phyloP scores from a whole-genome alignment of 1,140 invertebrate genomes.

The Lepidotrigona ventralis region DNA sequence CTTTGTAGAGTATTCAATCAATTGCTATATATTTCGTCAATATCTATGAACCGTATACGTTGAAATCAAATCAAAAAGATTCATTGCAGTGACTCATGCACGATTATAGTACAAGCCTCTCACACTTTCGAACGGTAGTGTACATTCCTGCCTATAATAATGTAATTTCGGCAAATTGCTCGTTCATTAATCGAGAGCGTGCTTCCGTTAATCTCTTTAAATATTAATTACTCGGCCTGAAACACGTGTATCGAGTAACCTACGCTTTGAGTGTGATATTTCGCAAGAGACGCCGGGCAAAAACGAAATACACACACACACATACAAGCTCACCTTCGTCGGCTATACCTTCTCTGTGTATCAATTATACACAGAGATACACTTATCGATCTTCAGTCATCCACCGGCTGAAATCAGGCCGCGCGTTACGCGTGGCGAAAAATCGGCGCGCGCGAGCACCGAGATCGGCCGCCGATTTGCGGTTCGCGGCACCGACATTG shows the following conservation, averaged over 20 bases:
- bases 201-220: neutral
- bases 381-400: slow-evolving; percentile 11
- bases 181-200: neutral
- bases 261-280: no score
- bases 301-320: neutral
- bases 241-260: neutral
- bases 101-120: no score
- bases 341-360: slow-evolving; percentile 6
- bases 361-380: slow-evolving; percentile 1
- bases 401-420: neutral
- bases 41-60: no score
- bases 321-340: no score
- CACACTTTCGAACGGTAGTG: no score
- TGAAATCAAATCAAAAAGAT: no score
- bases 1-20: no score
- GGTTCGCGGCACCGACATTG: slow-evolving; percentile 14
- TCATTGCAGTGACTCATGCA: no score
- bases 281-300: neutral
- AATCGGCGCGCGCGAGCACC: neutral
- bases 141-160: neutral
- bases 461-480: neutral
- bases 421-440: neutral
- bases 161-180: neutral
- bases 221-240: neutral
- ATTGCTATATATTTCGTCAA: no score